These are phyloP conservation scores for Caenorhabditis virilis DNA, from an alignment of 2,888 invertebrate species.

Conservation along the genomic window DNA sequence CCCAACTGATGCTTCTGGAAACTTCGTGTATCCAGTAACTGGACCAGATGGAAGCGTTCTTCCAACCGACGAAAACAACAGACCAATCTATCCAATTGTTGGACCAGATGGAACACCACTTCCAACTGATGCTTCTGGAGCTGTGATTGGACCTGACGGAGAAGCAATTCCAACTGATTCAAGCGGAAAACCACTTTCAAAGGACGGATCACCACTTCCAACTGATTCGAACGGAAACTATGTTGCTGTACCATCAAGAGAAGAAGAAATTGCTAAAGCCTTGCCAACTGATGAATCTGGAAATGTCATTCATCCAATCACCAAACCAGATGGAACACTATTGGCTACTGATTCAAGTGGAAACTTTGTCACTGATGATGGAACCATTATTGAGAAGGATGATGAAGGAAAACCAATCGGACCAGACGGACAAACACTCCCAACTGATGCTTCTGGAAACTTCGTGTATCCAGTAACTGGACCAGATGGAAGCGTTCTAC, in stretches of 20 bases:
- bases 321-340: conserved; percentile 28
- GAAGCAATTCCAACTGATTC: conserved; percentile 22
- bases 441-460: conserved; percentile 12
- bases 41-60: conserved; percentile 12
- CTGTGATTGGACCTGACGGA: conserved; percentile 11
- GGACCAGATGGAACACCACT: conserved; percentile 10
- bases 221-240: conserved; percentile 8
- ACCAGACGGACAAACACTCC: conserved; percentile 25
- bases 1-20: conserved; percentile 42
- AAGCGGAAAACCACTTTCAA: conserved; percentile 11
- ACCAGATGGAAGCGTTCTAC: conserved; percentile 26
- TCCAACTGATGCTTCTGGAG: conserved; percentile 16
- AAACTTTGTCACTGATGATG: conserved; percentile 17
- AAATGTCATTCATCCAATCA: conserved; percentile 18
- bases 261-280: not conserved
- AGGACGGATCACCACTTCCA: conserved; percentile 12
- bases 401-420: conserved; percentile 20
- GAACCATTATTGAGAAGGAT: conserved; percentile 15
- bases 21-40: conserved; percentile 17
- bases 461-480: conserved; percentile 34
- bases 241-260: conserved; percentile 2
- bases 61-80: conserved; percentile 12
- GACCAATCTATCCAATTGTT: conserved; percentile 14
- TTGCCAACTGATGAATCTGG: conserved; percentile 23
- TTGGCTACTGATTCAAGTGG: conserved; percentile 35